These are phyloP conservation scores for Syndactyla subalaris DNA, from an alignment of 2,797 vertebrate species.

Conservation along the genomic window DNA sequence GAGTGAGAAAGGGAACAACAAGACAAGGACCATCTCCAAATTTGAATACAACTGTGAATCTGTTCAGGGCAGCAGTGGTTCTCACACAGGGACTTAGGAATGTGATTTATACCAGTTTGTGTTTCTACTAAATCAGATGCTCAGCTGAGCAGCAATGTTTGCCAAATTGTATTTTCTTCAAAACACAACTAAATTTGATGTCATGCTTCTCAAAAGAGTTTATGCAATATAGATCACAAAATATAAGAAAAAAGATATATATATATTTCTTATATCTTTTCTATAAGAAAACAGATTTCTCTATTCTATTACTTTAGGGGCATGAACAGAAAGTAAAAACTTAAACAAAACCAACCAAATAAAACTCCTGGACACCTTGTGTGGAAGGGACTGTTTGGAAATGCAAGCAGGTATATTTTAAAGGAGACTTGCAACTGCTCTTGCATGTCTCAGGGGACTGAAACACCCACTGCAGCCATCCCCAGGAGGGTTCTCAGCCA, in stretches of 20 bases:
- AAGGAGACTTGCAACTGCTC: background rate
- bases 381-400: background rate
- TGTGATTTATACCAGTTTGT: background rate
- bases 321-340: background rate
- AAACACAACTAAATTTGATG: constrained; percentile 5
- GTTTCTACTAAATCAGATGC: background rate
- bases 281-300: background rate
- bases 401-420: background rate
- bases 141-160: background rate
- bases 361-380: background rate
- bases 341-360: background rate
- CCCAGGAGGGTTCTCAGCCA: background rate
- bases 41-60: background rate
- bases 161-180: background rate
- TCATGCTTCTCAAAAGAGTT: background rate
- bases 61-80: background rate
- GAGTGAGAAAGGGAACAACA: background rate
- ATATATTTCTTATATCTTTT: too few relatives aligned
- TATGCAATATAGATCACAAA: background rate
- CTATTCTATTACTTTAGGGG: background rate
- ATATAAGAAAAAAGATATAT: background rate
- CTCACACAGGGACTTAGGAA: background rate
- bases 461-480: background rate
- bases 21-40: background rate
- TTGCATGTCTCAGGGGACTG: background rate